A percentile compares a stretch with the other conserved stretches of the same genome.
These are phyloP conservation scores for Blomia tropicalis DNA, from an alignment of 2,888 invertebrate species.

Conservation along the genomic window DNA sequence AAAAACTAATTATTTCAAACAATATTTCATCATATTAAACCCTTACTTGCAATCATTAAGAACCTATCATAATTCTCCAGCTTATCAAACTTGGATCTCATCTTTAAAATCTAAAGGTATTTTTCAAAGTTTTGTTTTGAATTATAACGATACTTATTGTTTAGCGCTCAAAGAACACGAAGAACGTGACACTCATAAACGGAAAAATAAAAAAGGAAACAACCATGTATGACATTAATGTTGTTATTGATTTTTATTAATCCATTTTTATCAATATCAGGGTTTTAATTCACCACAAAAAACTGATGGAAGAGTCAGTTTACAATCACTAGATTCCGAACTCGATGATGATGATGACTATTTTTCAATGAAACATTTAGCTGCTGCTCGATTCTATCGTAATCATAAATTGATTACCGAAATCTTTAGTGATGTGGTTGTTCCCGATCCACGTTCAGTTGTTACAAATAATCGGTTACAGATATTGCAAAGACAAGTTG, in stretches of 20 bases:
- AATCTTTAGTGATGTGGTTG: conserved; percentile 87
- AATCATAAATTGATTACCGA: conserved; percentile 95
- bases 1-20: too few species aligned
- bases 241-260: background rate
- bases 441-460: conserved; percentile 92
- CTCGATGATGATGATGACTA: conserved; percentile 79
- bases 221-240: background rate
- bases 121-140: background rate
- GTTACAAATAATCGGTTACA: conserved; percentile 84
- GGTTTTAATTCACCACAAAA: conserved; percentile 21
- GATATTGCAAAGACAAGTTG: conserved; percentile 81
- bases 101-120: conserved; percentile 73
- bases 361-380: conserved; percentile 81
- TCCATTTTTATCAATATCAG: background rate
- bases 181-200: conserved; percentile 24
- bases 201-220: conserved; percentile 4
- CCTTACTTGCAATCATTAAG: conserved; percentile 79
- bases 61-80: conserved; percentile 85
- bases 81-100: conserved; percentile 65
- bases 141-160: background rate
- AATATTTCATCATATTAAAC: conserved; percentile 33
- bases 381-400: conserved; percentile 78
- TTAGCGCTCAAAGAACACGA: conserved; percentile 32
- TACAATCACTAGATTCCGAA: conserved; percentile 92
- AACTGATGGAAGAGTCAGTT: conserved; percentile 71